Base-by-base conservation (phyloP, 2,888 invertebrate genomes). In the Pachliopta kotzebuea region DNA sequence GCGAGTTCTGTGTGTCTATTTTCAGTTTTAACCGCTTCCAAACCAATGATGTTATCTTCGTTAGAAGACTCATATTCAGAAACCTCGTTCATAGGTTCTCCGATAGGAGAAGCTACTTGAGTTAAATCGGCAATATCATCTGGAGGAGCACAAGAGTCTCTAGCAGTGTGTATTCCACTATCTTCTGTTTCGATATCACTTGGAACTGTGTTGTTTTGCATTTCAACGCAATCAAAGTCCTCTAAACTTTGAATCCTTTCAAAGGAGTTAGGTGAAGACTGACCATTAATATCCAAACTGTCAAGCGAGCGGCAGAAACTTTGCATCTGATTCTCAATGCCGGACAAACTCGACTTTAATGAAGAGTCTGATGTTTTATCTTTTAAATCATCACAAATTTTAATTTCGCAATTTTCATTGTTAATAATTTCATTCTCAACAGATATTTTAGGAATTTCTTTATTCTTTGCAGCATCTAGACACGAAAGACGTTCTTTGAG, bases 81-180 rank as follows among this genome's bases (percentile, higher is more conserved):
- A 61, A 81, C 77, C 74, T 88, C 88, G 37, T 80, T 76, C 83
- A 86, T 84, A 70, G 86, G 85, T 77, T 90, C 91, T 71, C 86
- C 89, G 24, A 90, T 82, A 18, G 90, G 90, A 69, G 90, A 90
- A 63, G 90, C 88, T 67, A 90, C 87, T 80, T 90, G 89, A 67
- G 87, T 86, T 69, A 88, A 80, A 76, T 95, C 95, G 61, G 94
- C 93, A 23, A 94, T 94, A 73, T 96, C 95, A 79, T 96, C 96
- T 57, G 95, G 94, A 74, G 96, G 96, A 37, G 94, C 95, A 74
- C 95, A 95, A 23, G 95, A 96, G 63, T 95, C 96, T 78, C 96
- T 95, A 3, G 96, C 96, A 7, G 96, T 95, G 72, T 96, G 96
- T 68, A 96, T 95, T 3, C 95, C 96, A 69, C 95, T 95, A 77